Evolutionary conservation across 1,140 invertebrate species (phyloP).

Genomic region (Pinna nobilis): DNA sequence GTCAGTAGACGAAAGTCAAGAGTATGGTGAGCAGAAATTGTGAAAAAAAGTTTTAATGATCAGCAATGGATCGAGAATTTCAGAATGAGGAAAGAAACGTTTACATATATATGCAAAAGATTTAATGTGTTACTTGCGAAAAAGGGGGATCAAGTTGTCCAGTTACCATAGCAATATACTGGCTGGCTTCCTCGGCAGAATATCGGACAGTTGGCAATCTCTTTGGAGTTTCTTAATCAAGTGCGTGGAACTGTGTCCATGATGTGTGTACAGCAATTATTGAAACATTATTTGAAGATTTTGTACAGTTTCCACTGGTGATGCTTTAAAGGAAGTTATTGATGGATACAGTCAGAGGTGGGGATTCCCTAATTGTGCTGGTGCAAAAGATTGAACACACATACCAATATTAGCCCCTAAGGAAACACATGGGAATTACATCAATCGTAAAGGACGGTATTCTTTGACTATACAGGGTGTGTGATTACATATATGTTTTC

Average conservation of each 20-base stretch:
- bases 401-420: neutral
- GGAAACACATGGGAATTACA: neutral
- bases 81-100: neutral
- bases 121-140: no score
- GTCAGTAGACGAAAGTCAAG: no score
- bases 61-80: constrained; percentile 7
- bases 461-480: neutral
- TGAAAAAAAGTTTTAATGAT: constrained; percentile 3
- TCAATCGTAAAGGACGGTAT: constrained; percentile 71
- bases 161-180: neutral
- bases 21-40: no score
- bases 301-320: neutral
- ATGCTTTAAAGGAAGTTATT: neutral
- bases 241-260: no score
- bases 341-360: neutral
- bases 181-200: neutral
- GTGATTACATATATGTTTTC: constrained; percentile 5
- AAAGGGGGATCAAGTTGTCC: no score
- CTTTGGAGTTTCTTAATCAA: neutral
- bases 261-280: no score
- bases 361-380: neutral
- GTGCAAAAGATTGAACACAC: no score
- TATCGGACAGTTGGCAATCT: constrained; percentile 10
- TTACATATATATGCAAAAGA: neutral
- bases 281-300: no score